A percentile compares a stretch with the other conserved stretches of the same genome.
Conservation (phyloP, 2,113 vertebrate species). For the Larimichthys crocea region DNA sequence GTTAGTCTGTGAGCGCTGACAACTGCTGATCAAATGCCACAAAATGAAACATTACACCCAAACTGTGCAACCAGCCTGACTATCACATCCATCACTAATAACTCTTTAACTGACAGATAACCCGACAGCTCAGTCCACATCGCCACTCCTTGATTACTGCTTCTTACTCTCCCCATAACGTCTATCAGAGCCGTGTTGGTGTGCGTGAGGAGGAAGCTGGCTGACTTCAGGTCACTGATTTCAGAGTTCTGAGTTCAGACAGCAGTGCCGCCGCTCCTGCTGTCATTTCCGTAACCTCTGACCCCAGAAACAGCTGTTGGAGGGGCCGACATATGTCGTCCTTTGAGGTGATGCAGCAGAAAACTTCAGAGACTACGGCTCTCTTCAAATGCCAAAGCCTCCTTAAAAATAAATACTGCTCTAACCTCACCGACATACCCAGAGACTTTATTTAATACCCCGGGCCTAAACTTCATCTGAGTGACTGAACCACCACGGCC, state of each 20-base stretch:
- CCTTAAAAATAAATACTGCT: conserved; percentile 57
- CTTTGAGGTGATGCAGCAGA: conserved; percentile 47
- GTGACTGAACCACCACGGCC: conserved; percentile 1
- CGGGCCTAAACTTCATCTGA: neutral
- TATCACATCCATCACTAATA: neutral
- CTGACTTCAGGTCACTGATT: conserved; percentile 11
- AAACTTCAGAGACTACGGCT: conserved; percentile 12
- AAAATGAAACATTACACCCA: neutral
- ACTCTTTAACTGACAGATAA: neutral
- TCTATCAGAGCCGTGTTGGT: neutral
- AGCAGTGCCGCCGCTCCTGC: conserved; percentile 28
- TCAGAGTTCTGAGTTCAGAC: conserved; percentile 47
- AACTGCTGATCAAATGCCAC: neutral
- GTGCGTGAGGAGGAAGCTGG: neutral
- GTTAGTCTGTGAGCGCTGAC: no score
- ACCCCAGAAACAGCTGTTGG: conserved; percentile 67
- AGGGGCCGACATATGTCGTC: conserved; percentile 41
- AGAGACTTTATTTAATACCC: conserved; percentile 29
- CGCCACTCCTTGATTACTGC: no score
- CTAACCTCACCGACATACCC: neutral
- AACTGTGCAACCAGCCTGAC: neutral
- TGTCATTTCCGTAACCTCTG: conserved; percentile 64
- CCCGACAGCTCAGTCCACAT: no score
- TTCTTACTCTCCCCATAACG: no score
- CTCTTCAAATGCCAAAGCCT: conserved; percentile 21